Base-by-base conservation (phyloP, 1,140 invertebrate species). In the Paraescarpia echinospica region DNA sequence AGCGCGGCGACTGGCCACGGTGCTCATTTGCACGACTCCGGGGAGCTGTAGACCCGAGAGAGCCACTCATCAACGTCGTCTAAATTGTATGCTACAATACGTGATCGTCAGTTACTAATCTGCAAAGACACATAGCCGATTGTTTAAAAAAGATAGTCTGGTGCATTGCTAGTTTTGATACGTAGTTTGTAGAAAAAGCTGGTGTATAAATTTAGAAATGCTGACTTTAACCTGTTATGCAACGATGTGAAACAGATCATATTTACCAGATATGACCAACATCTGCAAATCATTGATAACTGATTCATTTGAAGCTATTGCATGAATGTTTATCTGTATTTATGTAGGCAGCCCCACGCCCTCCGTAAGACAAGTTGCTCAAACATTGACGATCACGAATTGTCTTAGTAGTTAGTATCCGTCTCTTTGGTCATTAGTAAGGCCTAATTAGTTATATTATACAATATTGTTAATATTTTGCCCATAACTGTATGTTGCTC, bases 1-100 rank as follows among this genome's bases (percentile, higher is more conserved):
- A 99, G 98, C 95, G 98, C 99, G 96, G 98, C 98, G 0, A 99
- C 98, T n/a, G 98, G 99, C 95, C 99, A 98, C 96, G 90, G 90
- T 22, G 18, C 33, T 4, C 90, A 90, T 33, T 31, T 90, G 8
- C 97, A 98, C 94, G 89, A 91, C 51, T 77, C 35, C 33, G 48
- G 41, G 22, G 93, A 93, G 92, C 90, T 93, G 33, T 93, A 90
- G 90, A 77, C 22, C 4, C 12, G 59, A 31, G 2, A 27, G 27
- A 77, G 27, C 59, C 27, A 77, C 18, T 77, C 59, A 4, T 27
- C 59, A 18, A 6, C 22, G 14, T 14, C 22, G 22, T 77, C 59
- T 31, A 18, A 77, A 77, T 77, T 77, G 2, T 77, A 31, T 77
- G 22, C 22, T 4, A 2, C 59, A 18, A 77, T 31, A 77, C 22